These are phyloP conservation scores for Micrasema longulum DNA, from an alignment of 1,140 invertebrate genomes.

Conservation along the genomic window DNA sequence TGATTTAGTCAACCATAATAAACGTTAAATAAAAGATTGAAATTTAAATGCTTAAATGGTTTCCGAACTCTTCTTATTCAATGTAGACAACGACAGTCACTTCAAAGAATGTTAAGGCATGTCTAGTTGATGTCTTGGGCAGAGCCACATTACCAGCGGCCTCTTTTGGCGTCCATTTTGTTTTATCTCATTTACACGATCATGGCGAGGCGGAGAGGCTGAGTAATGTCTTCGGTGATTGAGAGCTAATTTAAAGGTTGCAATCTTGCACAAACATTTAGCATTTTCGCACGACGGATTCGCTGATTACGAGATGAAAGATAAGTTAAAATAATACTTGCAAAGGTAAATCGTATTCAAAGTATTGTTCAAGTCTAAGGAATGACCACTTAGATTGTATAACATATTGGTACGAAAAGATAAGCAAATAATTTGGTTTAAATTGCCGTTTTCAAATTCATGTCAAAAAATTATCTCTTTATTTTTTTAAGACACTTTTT, in stretches of 20 bases:
- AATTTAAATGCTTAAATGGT: background rate
- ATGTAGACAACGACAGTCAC: slow-evolving; percentile 12
- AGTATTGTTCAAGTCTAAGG: no score
- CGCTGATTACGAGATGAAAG: background rate
- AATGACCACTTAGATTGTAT: no score
- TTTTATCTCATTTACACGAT: slow-evolving; percentile 6
- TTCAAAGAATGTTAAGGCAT: slow-evolving; percentile 20
- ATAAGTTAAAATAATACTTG: no score
- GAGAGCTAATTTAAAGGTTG: slow-evolving; percentile 21
- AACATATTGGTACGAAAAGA: no score
- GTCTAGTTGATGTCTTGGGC: slow-evolving; percentile 26
- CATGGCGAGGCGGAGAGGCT: slow-evolving; percentile 1
- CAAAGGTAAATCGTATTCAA: no score
- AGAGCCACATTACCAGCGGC: slow-evolving; percentile 9
- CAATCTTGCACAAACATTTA: slow-evolving; percentile 19
- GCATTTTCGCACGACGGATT: background rate
- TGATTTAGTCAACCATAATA: no score
- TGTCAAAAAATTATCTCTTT: no score
- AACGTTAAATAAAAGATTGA: no score
- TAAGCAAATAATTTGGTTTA: no score
- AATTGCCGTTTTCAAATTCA: no score
- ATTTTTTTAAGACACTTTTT: no score
- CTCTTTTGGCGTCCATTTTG: background rate
- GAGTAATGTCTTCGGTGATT: slow-evolving; percentile 26
- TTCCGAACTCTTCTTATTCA: slow-evolving; percentile 1